Conservation (phyloP, 2,888 invertebrate genomes). For the Coecobrya sp. region DNA sequence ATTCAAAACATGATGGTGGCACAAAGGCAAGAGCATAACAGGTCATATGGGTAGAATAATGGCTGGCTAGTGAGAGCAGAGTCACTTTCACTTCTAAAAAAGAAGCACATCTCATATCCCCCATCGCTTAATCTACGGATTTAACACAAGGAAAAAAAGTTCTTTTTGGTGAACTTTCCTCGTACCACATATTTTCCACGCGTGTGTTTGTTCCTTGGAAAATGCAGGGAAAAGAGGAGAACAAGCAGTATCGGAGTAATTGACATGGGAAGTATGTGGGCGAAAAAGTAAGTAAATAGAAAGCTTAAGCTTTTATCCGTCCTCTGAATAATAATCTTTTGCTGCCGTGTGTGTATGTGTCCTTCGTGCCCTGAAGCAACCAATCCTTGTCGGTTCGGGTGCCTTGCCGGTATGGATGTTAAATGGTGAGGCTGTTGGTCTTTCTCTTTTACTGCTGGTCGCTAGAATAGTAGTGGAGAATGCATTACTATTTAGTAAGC, state of each 20-base stretch:
- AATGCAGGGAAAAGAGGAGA: not conserved
- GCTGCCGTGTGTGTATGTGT: not conserved
- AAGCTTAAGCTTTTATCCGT: slow-evolving; percentile 6
- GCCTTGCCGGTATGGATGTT: not conserved
- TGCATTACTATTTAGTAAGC: not conserved
- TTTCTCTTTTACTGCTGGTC: too few species aligned
- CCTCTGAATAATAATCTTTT: not conserved
- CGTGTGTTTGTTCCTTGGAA: not conserved
- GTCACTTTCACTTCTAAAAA: too few species aligned
- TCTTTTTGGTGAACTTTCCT: not conserved
- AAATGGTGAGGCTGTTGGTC: not conserved
- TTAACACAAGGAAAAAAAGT: not conserved
- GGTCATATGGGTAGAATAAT: too few species aligned
- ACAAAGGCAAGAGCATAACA: too few species aligned
- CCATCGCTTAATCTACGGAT: too few species aligned
- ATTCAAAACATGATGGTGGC: too few species aligned
- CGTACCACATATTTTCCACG: not conserved
- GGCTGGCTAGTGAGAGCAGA: too few species aligned
- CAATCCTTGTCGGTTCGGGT: not conserved
- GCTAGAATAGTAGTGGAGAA: not conserved
- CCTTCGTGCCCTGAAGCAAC: slow-evolving; percentile 29
- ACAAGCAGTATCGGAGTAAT: not conserved
- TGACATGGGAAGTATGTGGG: not conserved
- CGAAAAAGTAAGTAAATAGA: not conserved
- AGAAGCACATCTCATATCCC: too few species aligned